Evolutionary conservation across 2,797 vertebrate genomes (phyloP).

Genomic region (Acanthurus tractus): DNA sequence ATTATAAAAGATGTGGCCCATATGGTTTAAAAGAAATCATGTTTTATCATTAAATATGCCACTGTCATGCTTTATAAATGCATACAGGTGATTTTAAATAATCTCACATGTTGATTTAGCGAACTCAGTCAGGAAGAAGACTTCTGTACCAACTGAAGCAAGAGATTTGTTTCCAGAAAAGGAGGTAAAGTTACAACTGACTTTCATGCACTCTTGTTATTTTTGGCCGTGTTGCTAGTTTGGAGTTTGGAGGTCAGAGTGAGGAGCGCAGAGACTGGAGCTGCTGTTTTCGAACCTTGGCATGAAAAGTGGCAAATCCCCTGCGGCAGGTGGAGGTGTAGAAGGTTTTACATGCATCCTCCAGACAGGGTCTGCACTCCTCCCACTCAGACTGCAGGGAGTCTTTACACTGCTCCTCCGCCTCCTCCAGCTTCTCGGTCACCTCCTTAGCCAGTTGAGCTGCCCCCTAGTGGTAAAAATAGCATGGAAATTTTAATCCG

Average conservation of each 20-base stretch:
- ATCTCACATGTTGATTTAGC: background rate
- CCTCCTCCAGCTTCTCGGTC: slow-evolving; percentile 89
- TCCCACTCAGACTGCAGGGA: slow-evolving; percentile 89
- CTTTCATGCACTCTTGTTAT: background rate
- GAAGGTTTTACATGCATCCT: slow-evolving; percentile 89
- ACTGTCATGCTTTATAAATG: background rate
- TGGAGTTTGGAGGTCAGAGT: background rate
- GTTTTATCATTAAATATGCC: background rate
- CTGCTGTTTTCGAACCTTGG: slow-evolving; percentile 80
- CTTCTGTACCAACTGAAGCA: background rate
- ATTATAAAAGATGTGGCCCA: too few species aligned
- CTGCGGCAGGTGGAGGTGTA: slow-evolving; percentile 88
- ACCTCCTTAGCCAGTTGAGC: slow-evolving; percentile 89
- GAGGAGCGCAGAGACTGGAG: too few species aligned
- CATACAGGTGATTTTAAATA: background rate
- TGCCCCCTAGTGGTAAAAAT: slow-evolving; percentile 85
- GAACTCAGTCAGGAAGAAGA: background rate
- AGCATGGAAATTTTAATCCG: background rate
- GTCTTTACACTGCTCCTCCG: slow-evolving; percentile 89
- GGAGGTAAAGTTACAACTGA: background rate
- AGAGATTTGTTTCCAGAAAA: background rate
- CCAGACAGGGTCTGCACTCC: slow-evolving; percentile 90
- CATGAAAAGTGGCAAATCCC: slow-evolving; percentile 83
- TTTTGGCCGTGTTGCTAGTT: background rate
- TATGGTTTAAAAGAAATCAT: too few species aligned